phyloP scores from a whole-genome alignment of 92 coral and sea anemone species.

The Parazoanthus swiftii region DNA sequence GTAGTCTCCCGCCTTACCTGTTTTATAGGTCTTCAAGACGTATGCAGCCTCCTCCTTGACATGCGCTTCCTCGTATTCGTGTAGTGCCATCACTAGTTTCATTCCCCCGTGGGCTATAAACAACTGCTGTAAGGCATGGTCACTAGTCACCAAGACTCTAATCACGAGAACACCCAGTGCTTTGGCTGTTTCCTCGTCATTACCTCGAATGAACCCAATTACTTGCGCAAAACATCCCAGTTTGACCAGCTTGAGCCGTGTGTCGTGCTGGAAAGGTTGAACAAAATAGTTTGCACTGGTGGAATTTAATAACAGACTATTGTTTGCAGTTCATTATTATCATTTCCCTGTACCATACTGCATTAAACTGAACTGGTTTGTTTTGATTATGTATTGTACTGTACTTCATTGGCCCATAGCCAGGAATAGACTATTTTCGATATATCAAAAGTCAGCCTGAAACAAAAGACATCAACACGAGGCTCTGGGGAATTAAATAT shows the following conservation, averaged over 20 bases:
- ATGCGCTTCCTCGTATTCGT: conserved; percentile 74
- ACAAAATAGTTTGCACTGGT: neutral
- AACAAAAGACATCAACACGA: no score
- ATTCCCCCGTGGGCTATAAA: conserved; percentile 85
- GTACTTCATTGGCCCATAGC: no score
- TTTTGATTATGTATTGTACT: no score
- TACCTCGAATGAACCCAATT: conserved; percentile 80
- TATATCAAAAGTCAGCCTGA: no score
- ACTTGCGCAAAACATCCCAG: conserved; percentile 76
- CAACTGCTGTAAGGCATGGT: conserved; percentile 67
- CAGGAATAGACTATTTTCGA: no score
- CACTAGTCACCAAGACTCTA: conserved; percentile 64
- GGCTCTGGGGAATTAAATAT: no score
- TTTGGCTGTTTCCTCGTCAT: conserved; percentile 67
- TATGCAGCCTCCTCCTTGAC: conserved; percentile 74
- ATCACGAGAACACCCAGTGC: conserved; percentile 73
- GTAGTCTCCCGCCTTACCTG: conserved; percentile 46
- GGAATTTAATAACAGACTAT: no score
- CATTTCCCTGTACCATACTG: no score
- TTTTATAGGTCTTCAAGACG: conserved; percentile 53
- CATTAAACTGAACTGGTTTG: no score
- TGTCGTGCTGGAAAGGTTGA: conserved; percentile 49
- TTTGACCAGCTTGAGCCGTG: conserved; percentile 69
- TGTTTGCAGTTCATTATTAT: neutral
- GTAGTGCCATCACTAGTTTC: conserved; percentile 82